Evolutionary conservation across 2,888 invertebrate species (phyloP), one percentile per base, ranked within the genome.

Genomic region (Beris chalybata): DNA sequence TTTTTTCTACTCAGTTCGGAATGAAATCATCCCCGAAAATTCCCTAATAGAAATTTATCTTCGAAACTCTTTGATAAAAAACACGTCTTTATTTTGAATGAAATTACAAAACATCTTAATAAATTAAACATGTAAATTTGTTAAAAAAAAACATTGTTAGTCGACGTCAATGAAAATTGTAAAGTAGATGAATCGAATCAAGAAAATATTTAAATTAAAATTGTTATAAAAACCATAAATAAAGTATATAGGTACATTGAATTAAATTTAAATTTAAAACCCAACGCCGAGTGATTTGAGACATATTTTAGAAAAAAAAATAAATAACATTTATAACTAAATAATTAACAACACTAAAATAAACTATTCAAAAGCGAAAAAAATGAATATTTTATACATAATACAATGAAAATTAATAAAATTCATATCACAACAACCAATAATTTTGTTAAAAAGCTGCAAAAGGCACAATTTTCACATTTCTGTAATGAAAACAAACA

Each of bases 261-360:
- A 55, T 32, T 15, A 55, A 55, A 55, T 11, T 22, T 12, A 53
- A 53, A 53, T 9, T 32, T 22, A 50, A 31, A 52, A 53, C 22
- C 22, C 22, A 22, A 63, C 63, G 63, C 63, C 63, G 54, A 63
- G 63, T 53, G 63, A 63, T 63, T 63, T 63, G 63, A 63, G 45
- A 63, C 43, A 63, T 63, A 53, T 63, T 63, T 53, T 63, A 63
- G 43, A 63, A 44, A 43, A 43, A 13, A 45, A 9, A 15, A 52
- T 4, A 22, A 4, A 52, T 12, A 52, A 22, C 12, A 52, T 52
- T 52, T 11, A 52, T 22, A 22, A 22, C 22, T 22, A 52, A 2
- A 52, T 52, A 7, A 45, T 12, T 12, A 45, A 45, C 11, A n/a
- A 52, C 11, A 52, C 3, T 7, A 38, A 38, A 38, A 38, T 15